phyloP scores from a whole-genome alignment of 2,888 invertebrate genomes.

The Troglohyphantes excavatus region DNA sequence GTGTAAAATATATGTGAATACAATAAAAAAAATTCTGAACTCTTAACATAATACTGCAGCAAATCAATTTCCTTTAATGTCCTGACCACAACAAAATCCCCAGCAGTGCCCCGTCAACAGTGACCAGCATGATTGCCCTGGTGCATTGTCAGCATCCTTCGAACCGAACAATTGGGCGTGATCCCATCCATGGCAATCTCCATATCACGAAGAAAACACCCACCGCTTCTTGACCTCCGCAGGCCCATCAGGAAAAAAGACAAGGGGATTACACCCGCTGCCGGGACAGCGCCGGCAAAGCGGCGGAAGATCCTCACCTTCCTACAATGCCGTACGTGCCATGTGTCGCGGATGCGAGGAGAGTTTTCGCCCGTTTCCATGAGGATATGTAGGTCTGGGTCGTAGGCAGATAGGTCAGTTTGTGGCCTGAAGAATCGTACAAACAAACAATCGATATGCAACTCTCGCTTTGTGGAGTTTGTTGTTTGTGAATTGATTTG shows the following conservation, averaged over 20 bases:
- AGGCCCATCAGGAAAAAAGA: neutral
- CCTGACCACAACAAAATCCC: neutral
- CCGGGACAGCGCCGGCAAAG: slow-evolving; percentile 8
- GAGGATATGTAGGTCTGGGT: slow-evolving; percentile 45
- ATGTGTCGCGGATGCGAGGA: neutral
- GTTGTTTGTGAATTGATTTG: neutral
- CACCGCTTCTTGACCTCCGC: slow-evolving; percentile 27
- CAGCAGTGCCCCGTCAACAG: neutral
- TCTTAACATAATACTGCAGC: too few relatives aligned
- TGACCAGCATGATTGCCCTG: neutral
- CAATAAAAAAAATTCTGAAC: too few relatives aligned
- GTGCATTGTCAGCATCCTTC: neutral
- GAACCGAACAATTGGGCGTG: neutral
- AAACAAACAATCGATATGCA: neutral
- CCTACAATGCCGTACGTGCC: neutral
- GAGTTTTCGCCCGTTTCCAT: neutral
- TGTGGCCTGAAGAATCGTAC: slow-evolving; percentile 9
- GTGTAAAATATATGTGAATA: too few relatives aligned
- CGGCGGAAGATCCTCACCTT: neutral
- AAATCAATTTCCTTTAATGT: neutral
- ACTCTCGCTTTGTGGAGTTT: slow-evolving; percentile 9
- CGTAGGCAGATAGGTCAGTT: slow-evolving; percentile 37
- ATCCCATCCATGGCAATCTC: neutral
- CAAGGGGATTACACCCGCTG: slow-evolving; percentile 33
- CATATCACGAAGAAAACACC: slow-evolving; percentile 35